phyloP scores from a whole-genome alignment of 2,113 vertebrate genomes.

The Epinephelus cyanopodus region DNA sequence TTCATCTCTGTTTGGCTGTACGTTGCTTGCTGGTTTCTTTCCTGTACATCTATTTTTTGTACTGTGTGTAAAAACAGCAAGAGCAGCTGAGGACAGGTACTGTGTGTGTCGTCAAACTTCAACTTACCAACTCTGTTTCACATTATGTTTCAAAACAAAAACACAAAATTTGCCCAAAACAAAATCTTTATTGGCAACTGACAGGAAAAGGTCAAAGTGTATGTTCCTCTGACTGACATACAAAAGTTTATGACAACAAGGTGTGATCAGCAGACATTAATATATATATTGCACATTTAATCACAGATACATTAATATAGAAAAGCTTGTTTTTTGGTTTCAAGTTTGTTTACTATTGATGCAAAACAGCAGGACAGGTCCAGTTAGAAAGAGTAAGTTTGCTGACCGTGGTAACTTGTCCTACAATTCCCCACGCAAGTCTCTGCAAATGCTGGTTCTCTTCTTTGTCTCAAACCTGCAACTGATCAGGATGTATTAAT shows the following conservation, averaged over 20 bases:
- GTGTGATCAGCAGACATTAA: background rate
- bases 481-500: too few species aligned
- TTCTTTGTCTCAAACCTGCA: too few species aligned
- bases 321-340: background rate
- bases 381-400: background rate
- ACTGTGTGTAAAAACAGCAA: background rate
- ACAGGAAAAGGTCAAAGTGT: background rate
- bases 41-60: background rate
- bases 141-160: background rate
- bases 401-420: background rate
- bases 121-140: background rate
- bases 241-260: background rate
- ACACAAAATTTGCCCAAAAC: constrained; percentile 2
- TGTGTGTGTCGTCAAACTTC: background rate
- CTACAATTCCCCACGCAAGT: background rate
- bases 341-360: background rate
- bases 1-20: background rate
- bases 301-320: background rate
- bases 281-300: background rate
- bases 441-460: background rate
- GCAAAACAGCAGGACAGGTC: background rate
- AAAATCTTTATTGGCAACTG: constrained; percentile 34
- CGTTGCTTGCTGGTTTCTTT: background rate
- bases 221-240: background rate
- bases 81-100: background rate